Percentiles rank a stretch among this genome's conserved stretches.
Conservation (phyloP, 2,888 invertebrate species). For the Lapara coniferarum region DNA sequence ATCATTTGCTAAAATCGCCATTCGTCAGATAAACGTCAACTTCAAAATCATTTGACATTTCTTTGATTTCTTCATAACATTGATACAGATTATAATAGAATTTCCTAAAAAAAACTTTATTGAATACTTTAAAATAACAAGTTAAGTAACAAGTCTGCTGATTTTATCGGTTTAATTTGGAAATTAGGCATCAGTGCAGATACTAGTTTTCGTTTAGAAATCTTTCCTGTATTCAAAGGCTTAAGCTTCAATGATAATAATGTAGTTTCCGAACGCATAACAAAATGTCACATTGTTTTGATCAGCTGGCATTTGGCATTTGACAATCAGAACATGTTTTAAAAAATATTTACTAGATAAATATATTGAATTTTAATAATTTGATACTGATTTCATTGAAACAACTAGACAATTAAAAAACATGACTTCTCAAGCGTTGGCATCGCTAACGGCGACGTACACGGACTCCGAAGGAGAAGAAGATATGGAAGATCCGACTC, state of each 20-base stretch:
- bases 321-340: not conserved
- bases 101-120: too few relatives aligned
- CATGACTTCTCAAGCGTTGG: conserved; percentile 85
- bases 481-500: conserved; percentile 85
- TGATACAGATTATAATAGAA: not conserved
- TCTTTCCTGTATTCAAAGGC: too few relatives aligned
- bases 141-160: too few relatives aligned
- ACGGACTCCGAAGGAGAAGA: conserved; percentile 96
- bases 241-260: too few relatives aligned
- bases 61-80: not conserved
- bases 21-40: conserved; percentile 45
- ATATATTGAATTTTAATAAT: not conserved
- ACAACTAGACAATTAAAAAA: not conserved
- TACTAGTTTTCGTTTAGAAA: too few relatives aligned
- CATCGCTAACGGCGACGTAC: conserved; percentile 94
- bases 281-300: conserved; percentile 7
- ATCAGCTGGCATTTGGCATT: not conserved
- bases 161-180: too few relatives aligned
- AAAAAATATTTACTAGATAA: not conserved
- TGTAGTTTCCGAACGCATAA: not conserved
- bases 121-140: too few relatives aligned
- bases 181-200: too few relatives aligned
- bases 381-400: not conserved
- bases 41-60: conserved; percentile 28
- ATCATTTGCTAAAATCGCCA: conserved; percentile 53